Evolutionary conservation across 2,888 invertebrate genomes (phyloP).

Genomic region (Augochlorella aurata): DNA sequence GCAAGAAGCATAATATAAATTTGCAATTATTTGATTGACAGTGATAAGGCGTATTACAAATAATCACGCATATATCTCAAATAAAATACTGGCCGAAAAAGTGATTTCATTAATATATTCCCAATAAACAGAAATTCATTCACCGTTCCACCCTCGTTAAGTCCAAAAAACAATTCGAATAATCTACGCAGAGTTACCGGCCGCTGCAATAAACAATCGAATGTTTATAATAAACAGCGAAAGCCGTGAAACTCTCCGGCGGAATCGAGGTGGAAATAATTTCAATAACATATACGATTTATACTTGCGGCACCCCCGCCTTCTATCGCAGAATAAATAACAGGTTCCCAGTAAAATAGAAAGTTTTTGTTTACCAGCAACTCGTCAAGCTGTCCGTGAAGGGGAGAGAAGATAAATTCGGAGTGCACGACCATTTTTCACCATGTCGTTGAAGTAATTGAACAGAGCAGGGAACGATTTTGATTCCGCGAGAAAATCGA

Average conservation of each 20-base stretch:
- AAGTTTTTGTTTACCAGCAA: slow-evolving; percentile 10
- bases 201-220: too few species aligned
- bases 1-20: background rate
- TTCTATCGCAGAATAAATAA: background rate
- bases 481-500: slow-evolving; percentile 19
- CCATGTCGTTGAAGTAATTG: background rate
- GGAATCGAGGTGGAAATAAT: background rate
- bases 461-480: slow-evolving; percentile 14
- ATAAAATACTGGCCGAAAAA: too few species aligned
- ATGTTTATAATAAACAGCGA: too few species aligned
- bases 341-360: background rate
- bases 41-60: too few species aligned
- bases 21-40: too few species aligned
- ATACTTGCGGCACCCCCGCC: background rate
- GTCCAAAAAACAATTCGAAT: too few species aligned
- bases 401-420: background rate
- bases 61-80: too few species aligned
- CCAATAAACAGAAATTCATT: too few species aligned
- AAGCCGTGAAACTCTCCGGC: too few species aligned
- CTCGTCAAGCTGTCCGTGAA: slow-evolving; percentile 2
- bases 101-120: too few species aligned
- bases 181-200: too few species aligned
- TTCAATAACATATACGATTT: background rate
- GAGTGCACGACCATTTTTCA: background rate
- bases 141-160: too few species aligned